Percentiles rank a stretch among this genome's conserved stretches.
These are phyloP conservation scores for Melanotaenia duboulayi DNA, from an alignment of 2,113 vertebrate genomes.

Conservation along the genomic window DNA sequence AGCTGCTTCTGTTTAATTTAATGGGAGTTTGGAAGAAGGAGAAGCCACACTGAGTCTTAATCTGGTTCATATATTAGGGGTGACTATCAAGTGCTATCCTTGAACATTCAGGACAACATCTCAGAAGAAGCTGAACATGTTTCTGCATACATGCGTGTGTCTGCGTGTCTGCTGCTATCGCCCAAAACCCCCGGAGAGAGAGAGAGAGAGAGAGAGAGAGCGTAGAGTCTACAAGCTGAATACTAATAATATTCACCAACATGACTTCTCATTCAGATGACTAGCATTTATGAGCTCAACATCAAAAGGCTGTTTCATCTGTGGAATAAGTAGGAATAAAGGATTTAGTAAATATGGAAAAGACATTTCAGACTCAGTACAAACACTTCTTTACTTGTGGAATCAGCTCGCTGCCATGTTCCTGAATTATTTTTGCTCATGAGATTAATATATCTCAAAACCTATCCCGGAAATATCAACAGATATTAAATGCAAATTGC, in stretches of 20 bases:
- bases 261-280: conserved; percentile 65
- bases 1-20: neutral
- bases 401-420: conserved; percentile 12
- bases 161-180: conserved; percentile 43
- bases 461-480: too few relatives aligned
- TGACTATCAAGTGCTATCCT: conserved; percentile 40
- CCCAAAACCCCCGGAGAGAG: conserved; percentile 40
- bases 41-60: conserved; percentile 17
- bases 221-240: conserved; percentile 52
- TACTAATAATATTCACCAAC: conserved; percentile 66
- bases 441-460: neutral
- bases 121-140: conserved; percentile 19
- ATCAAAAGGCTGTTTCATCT: conserved; percentile 72
- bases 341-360: conserved; percentile 58
- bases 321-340: conserved; percentile 56
- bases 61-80: conserved; percentile 23
- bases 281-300: conserved; percentile 63
- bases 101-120: conserved; percentile 58
- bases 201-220: too few relatives aligned
- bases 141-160: conserved; percentile 24
- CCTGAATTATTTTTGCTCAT: neutral
- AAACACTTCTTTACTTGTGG: conserved; percentile 29
- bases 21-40: neutral
- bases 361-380: conserved; percentile 29
- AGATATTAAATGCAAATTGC: neutral